Percentiles rank a stretch among this genome's conserved stretches.
phyloP scores from a whole-genome alignment of 2,113 vertebrate species.

The Actenoides lindsayi region DNA sequence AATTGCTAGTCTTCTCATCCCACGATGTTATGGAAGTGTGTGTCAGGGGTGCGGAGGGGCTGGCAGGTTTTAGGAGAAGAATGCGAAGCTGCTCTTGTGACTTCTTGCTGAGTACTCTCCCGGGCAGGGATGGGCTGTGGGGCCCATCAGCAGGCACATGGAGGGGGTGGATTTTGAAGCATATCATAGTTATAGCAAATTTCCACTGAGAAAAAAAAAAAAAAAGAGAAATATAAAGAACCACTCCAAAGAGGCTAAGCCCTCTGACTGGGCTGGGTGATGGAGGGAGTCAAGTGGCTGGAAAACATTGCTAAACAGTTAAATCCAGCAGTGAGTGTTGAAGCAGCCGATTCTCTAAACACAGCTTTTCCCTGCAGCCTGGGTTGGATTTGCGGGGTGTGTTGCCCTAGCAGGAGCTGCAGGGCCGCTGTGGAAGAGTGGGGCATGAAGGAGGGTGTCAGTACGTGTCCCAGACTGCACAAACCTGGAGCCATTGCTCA shows the following conservation, averaged over 20 bases:
- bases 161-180: not conserved
- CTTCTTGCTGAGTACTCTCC: not conserved
- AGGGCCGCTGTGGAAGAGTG: not conserved
- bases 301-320: slow-evolving; percentile 42
- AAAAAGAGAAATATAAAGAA: not conserved
- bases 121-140: not conserved
- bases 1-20: not conserved
- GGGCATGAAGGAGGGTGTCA: not conserved
- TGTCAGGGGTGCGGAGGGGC: not conserved
- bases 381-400: not conserved
- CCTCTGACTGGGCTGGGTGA: not conserved
- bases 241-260: not conserved
- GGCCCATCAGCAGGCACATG: not conserved
- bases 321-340: not conserved
- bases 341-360: slow-evolving; percentile 8
- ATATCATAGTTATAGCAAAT: not conserved
- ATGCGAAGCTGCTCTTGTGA: not conserved
- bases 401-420: not conserved
- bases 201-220: not conserved
- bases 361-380: not conserved
- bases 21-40: not conserved
- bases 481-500: not conserved
- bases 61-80: not conserved
- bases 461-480: not conserved
- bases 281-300: slow-evolving; percentile 26